Evolutionary conservation across 2,888 invertebrate genomes (phyloP), one percentile per base, ranked within the genome.

Genomic region (Drosophila lacicola): DNA sequence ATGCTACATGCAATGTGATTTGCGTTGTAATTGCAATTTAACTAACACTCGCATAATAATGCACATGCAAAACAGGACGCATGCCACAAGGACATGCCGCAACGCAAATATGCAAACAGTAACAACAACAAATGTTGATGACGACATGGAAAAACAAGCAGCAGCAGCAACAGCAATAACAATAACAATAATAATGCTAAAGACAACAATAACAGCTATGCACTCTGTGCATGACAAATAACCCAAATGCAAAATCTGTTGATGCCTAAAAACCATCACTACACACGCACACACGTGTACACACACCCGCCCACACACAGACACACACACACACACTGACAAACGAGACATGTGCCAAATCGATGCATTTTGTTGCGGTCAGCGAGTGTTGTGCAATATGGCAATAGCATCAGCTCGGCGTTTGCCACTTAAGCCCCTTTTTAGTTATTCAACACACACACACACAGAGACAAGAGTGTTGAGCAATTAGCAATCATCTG

Each of bases 241-340:
- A 77, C 78, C 80, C 70, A 78, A 88, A 88, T 82, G 78, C 66
- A 73, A 88, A 89, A 88, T 88, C 88, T 77, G 86, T 81, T 89
- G 86, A 82, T 80, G 86, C 68, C 74, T 64, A 70, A 79, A 78
- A 80, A 70, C 63, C 86, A 81, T 66, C 53, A 57, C 56, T 53
- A 57, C 46, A 64, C 60, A 73, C 63, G 69, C 42, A 44, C 36
- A 21, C 11, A 41, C 37, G 36, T 14, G 36, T 14, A 19, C 42
- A 39, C 25, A 14, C 8, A 37, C 45, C 56, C 57, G 65, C 39
- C 54, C 19, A 44, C 29, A 11, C n/a, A 13, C 37, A 17, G 9
- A 42, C 9, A 41, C 17, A 61, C 42, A 47, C 33, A 45, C 37
- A 21, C 5, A 53, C n/a, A 63, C 4, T 34, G 42, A 6, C 41